Evolutionary conservation across 2,888 invertebrate genomes (phyloP).

Genomic region (Cancer borealis): DNA sequence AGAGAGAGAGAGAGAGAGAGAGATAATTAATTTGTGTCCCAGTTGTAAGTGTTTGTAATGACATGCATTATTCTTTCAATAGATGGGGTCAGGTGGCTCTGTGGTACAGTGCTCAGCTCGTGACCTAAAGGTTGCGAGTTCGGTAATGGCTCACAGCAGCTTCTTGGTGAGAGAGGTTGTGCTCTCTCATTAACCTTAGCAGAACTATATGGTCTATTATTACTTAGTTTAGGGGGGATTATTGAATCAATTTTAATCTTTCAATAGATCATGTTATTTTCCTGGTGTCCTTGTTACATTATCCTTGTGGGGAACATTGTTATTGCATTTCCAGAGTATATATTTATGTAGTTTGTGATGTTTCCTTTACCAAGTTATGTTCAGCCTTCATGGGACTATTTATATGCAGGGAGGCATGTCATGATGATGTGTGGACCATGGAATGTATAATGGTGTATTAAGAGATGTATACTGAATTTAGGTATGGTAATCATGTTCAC

Average conservation of each 20-base stretch:
- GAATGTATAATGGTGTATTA: neutral
- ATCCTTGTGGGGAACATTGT: neutral
- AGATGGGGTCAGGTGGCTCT: neutral
- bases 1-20: neutral
- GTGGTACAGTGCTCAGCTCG: no score
- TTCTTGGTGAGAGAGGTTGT: no score
- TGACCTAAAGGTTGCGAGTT: no score
- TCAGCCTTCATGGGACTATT: neutral
- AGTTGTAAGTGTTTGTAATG: neutral
- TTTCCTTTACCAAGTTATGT: neutral
- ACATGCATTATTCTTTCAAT: neutral
- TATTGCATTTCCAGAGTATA: neutral
- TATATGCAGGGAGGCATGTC: neutral
- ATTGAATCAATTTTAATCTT: neutral
- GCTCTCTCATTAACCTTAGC: no score
- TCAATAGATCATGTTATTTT: neutral
- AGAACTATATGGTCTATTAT: no score
- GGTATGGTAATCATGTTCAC: neutral
- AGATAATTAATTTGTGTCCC: neutral
- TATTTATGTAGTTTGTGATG: neutral
- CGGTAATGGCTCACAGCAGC: no score
- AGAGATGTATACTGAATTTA: neutral
- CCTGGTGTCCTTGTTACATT: neutral
- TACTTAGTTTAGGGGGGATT: no score
- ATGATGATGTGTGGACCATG: neutral